Percentiles rank a stretch among this genome's conserved stretches.
Conservation (phyloP, 2,113 vertebrate genomes). For the Pongo pygmaeus region DNA sequence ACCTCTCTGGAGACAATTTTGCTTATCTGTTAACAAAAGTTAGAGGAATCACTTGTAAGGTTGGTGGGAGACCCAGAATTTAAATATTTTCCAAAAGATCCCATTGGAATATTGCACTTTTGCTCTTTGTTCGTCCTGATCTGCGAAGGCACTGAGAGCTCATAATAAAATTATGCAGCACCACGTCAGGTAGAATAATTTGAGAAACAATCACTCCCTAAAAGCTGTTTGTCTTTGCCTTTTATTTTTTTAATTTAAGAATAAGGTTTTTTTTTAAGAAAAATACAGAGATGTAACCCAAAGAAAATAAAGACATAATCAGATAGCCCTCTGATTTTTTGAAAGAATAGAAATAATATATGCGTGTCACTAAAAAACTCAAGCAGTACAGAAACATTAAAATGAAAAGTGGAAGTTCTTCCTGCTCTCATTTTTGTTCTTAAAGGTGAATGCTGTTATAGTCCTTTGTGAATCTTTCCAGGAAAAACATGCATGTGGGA, state of each 20-base stretch:
- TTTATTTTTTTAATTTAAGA: constrained; percentile 23
- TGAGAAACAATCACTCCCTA: not conserved
- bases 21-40: not conserved
- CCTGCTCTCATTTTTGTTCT: not conserved
- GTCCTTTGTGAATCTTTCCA: not conserved
- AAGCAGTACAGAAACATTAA: not conserved
- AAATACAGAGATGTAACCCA: not conserved
- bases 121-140: not conserved
- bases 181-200: not conserved
- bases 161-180: not conserved
- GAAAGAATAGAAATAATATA: not conserved
- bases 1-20: not conserved
- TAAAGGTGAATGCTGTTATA: not conserved
- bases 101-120: not conserved
- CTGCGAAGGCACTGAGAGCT: not conserved
- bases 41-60: not conserved
- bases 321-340: not conserved
- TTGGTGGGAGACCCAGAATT: not conserved
- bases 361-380: not conserved
- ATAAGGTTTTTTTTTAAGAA: not conserved
- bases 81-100: not conserved
- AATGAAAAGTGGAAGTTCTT: not conserved
- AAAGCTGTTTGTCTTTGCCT: not conserved
- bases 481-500: not conserved
- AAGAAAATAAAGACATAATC: not conserved